These are phyloP conservation scores for zebrafish (Danio rerio) DNA, from an alignment of 2,113 vertebrate genomes.

Conservation along the genomic window GRCz12tu NC_133198.1:40107501-40108000, in stretches of 20 bases:
- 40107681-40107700: slow-evolving; percentile 57
- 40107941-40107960: background rate
- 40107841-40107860: background rate
- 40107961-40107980: background rate
- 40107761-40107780: slow-evolving; percentile 13
- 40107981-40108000: background rate
- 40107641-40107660: slow-evolving; percentile 48
- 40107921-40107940: background rate
- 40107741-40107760: slow-evolving; percentile 44
- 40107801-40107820: background rate
- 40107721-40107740: slow-evolving; percentile 40
- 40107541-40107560: too few relatives aligned
- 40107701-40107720: slow-evolving; percentile 53
- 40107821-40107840: slow-evolving; percentile 16
- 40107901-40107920: background rate
- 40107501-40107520: too few relatives aligned
- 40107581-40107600: too few relatives aligned
- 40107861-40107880: background rate
- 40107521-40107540: too few relatives aligned
- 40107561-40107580: too few relatives aligned
- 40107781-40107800: background rate
- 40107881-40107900: slow-evolving; percentile 2
- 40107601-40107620: too few relatives aligned
- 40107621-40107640: slow-evolving; percentile 20
- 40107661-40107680: slow-evolving; percentile 51